Evolutionary conservation across 1,140 invertebrate species (phyloP).

Genomic region (Nasonia vitripennis): DNA sequence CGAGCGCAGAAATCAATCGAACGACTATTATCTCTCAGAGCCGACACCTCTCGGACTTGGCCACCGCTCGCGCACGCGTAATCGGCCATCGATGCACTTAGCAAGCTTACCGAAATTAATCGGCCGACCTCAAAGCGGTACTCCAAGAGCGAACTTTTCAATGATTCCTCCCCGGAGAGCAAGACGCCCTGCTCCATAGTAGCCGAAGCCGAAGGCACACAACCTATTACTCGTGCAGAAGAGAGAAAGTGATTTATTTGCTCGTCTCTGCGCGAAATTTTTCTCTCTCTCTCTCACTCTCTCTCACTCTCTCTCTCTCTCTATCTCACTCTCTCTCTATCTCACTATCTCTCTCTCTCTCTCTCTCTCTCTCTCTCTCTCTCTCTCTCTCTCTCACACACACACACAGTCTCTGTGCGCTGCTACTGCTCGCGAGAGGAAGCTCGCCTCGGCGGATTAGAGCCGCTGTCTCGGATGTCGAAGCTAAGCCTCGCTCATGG

Average conservation of each 20-base stretch:
- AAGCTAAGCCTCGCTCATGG: slow-evolving; percentile 64
- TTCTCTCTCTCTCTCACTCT: slow-evolving; percentile 35
- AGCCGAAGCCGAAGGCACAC: neutral
- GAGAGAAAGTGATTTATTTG: slow-evolving; percentile 13
- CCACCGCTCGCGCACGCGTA: neutral
- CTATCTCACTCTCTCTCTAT: slow-evolving; percentile 44
- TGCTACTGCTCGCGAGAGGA: slow-evolving; percentile 29
- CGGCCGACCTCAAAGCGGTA: neutral
- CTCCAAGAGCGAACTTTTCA: slow-evolving; percentile 1
- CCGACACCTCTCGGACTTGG: neutral
- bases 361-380: too few relatives aligned
- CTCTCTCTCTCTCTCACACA: neutral
- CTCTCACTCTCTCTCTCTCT: slow-evolving; percentile 14
- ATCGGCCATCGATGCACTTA: neutral
- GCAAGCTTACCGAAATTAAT: slow-evolving; percentile 29
- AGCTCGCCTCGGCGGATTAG: slow-evolving; percentile 61
- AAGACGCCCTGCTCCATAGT: neutral
- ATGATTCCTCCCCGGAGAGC: slow-evolving; percentile 19
- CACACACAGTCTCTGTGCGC: neutral
- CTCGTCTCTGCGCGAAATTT: slow-evolving; percentile 20
- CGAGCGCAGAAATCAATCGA: neutral
- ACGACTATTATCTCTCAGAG: neutral
- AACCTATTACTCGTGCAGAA: neutral
- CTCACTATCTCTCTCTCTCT: slow-evolving; percentile 20
- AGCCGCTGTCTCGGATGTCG: slow-evolving; percentile 62